Evolutionary conservation across 1,140 invertebrate species (phyloP).

Genomic region (Phenacoccus solenopsis): DNA sequence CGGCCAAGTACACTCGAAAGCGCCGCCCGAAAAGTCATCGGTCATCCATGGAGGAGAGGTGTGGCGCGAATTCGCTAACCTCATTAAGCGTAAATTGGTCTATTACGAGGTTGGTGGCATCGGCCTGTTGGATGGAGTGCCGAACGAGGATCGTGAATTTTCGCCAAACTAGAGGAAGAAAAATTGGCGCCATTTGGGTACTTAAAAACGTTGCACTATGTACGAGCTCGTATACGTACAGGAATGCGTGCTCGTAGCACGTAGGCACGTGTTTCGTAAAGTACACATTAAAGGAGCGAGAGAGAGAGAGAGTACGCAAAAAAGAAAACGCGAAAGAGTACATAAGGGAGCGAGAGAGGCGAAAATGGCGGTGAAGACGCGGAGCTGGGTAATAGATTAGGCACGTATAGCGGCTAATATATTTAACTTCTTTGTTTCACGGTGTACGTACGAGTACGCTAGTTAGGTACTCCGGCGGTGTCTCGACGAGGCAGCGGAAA

Average conservation of each 20-base stretch:
- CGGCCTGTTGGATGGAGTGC: too few species aligned
- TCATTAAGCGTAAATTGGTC: too few species aligned
- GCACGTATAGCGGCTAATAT: constrained; percentile 11
- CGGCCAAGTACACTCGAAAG: too few species aligned
- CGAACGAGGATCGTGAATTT: too few species aligned
- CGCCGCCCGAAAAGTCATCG: too few species aligned
- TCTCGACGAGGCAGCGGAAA: neutral
- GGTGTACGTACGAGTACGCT: neutral
- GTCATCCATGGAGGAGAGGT: too few species aligned
- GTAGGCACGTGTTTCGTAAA: constrained; percentile 2
- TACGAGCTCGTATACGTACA: too few species aligned
- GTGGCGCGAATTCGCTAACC: too few species aligned
- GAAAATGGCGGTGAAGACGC: neutral
- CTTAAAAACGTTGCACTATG: neutral
- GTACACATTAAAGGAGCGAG: neutral
- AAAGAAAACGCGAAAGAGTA: neutral
- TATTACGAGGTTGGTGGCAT: too few species aligned
- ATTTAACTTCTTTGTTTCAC: constrained; percentile 15
- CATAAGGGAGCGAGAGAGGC: too few species aligned
- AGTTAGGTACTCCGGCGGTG: neutral
- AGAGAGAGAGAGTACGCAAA: neutral
- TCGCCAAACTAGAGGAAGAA: neutral
- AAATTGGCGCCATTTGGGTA: constrained; percentile 4
- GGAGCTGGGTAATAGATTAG: neutral
- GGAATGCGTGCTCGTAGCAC: constrained; percentile 5